These are phyloP conservation scores for Heptranchias perlo DNA, from an alignment of 2,113 vertebrate species.

Conservation along the genomic window DNA sequence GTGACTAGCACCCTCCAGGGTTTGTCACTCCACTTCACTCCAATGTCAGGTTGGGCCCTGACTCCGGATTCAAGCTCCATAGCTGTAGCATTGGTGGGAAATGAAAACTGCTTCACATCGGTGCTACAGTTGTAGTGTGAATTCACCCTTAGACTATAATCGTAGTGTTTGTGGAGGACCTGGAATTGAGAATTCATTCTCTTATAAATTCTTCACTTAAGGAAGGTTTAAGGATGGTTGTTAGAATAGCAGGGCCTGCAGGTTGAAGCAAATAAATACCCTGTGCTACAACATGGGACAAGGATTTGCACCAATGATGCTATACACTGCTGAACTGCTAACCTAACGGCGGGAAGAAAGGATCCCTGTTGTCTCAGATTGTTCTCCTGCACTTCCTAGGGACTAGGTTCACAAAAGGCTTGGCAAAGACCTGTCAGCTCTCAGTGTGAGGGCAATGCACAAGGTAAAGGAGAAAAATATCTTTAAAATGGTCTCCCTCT, in stretches of 20 bases:
- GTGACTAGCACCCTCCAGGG: not conserved
- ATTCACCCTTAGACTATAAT: not conserved
- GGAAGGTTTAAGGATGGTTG: not conserved
- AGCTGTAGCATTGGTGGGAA: not conserved
- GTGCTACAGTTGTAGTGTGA: not conserved
- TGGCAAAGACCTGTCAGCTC: not conserved
- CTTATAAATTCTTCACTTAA: not conserved
- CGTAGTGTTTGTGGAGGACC: not conserved
- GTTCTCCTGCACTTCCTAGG: not conserved
- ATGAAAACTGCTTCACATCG: not conserved
- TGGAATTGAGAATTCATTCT: not conserved
- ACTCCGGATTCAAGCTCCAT: not conserved
- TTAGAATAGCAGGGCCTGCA: not conserved
- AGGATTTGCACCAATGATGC: not conserved
- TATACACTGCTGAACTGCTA: not conserved
- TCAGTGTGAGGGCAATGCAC: not conserved
- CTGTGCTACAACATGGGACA: not conserved
- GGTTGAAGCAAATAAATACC: not conserved
- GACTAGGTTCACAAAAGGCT: not conserved
- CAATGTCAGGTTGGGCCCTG: not conserved
- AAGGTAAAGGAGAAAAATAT: not conserved
- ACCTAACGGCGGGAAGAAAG: not conserved
- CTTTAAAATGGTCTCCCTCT: not conserved
- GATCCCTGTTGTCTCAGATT: not conserved
- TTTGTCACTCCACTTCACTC: not conserved